These are phyloP conservation scores for Enhydra lutris DNA, from an alignment of 2,113 vertebrate genomes.

Conservation along the genomic window DNA sequence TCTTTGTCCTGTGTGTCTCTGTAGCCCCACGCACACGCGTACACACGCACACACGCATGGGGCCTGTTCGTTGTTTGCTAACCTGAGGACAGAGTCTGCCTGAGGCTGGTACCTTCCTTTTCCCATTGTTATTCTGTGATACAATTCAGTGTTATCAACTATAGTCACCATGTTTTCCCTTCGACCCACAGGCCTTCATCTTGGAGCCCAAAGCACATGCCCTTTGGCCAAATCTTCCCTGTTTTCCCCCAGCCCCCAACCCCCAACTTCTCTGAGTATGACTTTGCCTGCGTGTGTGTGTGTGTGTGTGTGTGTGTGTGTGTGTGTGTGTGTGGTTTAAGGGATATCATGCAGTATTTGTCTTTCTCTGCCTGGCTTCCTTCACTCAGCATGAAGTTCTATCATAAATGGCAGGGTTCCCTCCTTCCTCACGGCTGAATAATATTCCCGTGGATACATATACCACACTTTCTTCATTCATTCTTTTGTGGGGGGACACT, in stretches of 20 bases:
- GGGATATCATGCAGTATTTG: neutral
- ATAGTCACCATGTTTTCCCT: neutral
- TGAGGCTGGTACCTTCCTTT: neutral
- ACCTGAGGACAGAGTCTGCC: neutral
- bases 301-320: no score
- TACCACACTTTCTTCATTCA: neutral
- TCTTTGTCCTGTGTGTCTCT: neutral
- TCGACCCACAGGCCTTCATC: neutral
- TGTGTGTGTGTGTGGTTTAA: neutral
- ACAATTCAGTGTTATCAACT: neutral
- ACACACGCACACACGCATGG: no score
- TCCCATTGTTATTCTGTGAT: neutral
- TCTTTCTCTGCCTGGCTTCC: neutral
- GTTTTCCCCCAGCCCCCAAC: neutral
- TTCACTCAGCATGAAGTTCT: neutral
- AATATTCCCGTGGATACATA: neutral
- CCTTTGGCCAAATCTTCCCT: neutral
- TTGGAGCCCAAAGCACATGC: neutral
- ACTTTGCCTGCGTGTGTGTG: neutral
- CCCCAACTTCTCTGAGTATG: neutral
- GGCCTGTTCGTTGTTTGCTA: neutral
- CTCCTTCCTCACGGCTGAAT: neutral
- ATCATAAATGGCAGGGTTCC: neutral
- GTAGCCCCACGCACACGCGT: fast-evolving
- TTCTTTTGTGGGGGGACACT: neutral